Base-by-base conservation (phyloP, 2,888 invertebrate genomes). In the Apantesis nais region DNA sequence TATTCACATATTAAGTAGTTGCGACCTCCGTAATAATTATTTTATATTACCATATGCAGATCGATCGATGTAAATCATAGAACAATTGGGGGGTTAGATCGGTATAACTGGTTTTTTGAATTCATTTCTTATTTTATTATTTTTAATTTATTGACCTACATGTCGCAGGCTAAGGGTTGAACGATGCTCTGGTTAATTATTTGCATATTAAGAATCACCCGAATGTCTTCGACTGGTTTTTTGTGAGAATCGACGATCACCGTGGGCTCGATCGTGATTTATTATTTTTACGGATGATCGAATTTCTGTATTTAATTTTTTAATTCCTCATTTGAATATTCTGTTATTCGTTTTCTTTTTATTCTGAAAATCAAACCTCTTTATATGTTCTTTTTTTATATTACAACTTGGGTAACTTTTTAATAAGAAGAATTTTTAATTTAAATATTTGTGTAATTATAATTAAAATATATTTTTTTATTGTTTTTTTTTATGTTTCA, bases 51-150 rank as follows among this genome's bases (percentile, higher is more conserved):
- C 93, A 93, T 95, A 93, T 90, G 90, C 90, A 90, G 88, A 91
- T 91, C 90, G 88, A 91, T 91, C 85, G 88, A 88, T 89, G 93
- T 94, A 94, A 93, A 94, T 95, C 93, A 94, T 92, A 94, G 94
- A 94, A 94, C 94, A 94, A 94, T 93, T 88, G 89, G 88, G 90
- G 90, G 86, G 84, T 80, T 78, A 73, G 77, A 83, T 81, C 83
- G 78, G 79, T 78, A 78, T 64, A 74, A 87, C 92, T 91, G 89
- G 91, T 93, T 93, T 91, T 88, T 84, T 70, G 74, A 75, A 75
- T 81, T 81, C 85, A 84, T 85, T 87, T 82, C 84, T 85, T 81
- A 87, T 88, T 88, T 81, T 80, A 80, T 84, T 87, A 52, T 88
- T 86, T 90, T 90, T 90, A 92, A 93, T 94, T 94, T 94, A 94